Evolutionary conservation across 1,140 invertebrate species (phyloP).

Genomic region (Pseudachorutes palmiensis): DNA sequence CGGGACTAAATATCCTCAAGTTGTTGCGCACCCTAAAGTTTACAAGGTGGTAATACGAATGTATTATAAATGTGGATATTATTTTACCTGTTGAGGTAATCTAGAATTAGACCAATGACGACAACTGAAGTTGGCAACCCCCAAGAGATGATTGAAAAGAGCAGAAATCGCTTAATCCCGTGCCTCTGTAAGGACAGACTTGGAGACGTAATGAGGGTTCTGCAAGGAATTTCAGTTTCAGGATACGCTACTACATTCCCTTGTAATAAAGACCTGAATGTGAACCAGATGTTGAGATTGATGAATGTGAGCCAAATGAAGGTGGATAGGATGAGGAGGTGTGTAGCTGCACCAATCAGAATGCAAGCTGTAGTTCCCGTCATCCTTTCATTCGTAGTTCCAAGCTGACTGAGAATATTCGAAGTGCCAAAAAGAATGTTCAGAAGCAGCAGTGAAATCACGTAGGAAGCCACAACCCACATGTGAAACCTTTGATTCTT

Average conservation of each 20-base stretch:
- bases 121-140: slow-evolving; percentile 16
- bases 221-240: too few relatives aligned
- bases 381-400: background rate
- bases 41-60: too few relatives aligned
- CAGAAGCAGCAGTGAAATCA: slow-evolving; percentile 2
- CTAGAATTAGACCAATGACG: slow-evolving; percentile 13
- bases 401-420: background rate
- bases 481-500: slow-evolving; percentile 24
- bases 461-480: slow-evolving; percentile 8
- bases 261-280: slow-evolving; percentile 25
- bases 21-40: background rate
- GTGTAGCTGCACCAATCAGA: slow-evolving; percentile 12
- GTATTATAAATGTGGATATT: too few relatives aligned
- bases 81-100: slow-evolving; percentile 6
- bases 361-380: background rate
- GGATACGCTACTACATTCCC: too few relatives aligned
- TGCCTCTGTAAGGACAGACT: background rate
- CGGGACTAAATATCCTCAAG: background rate
- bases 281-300: slow-evolving; percentile 22
- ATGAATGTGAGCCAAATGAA: slow-evolving; percentile 27
- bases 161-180: slow-evolving; percentile 12
- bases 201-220: background rate
- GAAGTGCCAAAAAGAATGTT: slow-evolving; percentile 2
- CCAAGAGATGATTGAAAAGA: slow-evolving; percentile 21
- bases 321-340: slow-evolving; percentile 20